Evolutionary conservation across 92 coral and sea anemone species (phyloP).

Genomic region (Phenganax marumi): DNA sequence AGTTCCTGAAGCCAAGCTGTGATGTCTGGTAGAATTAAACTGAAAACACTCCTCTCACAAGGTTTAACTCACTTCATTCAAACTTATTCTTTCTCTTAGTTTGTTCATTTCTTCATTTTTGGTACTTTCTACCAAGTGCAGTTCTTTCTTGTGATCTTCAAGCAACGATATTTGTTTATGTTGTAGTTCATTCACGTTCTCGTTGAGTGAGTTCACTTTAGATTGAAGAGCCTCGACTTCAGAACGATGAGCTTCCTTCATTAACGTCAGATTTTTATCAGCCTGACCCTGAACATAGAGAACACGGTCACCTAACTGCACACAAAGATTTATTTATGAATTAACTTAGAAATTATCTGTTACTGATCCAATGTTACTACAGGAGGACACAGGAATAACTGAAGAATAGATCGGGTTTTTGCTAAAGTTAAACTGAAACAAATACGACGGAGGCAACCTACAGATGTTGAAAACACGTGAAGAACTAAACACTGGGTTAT

Average conservation of each 20-base stretch:
- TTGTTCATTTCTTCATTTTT: slow-evolving; percentile 7
- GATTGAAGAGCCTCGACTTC: slow-evolving; percentile 64
- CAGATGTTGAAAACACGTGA: not conserved
- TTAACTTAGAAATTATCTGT: not conserved
- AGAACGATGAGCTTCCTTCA: slow-evolving; percentile 57
- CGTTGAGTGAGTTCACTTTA: slow-evolving; percentile 60
- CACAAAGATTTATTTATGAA: no score
- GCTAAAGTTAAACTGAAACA: not conserved
- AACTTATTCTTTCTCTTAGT: slow-evolving; percentile 11
- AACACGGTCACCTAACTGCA: not conserved
- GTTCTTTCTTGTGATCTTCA: slow-evolving; percentile 49
- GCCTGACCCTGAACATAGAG: slow-evolving; percentile 37
- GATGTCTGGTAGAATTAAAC: not conserved
- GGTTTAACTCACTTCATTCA: slow-evolving; percentile 6
- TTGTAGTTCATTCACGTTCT: slow-evolving; percentile 66
- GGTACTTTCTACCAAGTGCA: not conserved
- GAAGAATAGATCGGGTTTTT: not conserved
- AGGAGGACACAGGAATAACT: not conserved
- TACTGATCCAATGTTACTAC: no score
- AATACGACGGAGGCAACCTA: not conserved
- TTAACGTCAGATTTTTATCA: slow-evolving; percentile 56
- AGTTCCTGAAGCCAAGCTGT: not conserved
- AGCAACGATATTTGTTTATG: slow-evolving; percentile 62
- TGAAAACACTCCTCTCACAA: not conserved
- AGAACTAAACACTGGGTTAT: not conserved